These are phyloP conservation scores for Melanostigma gelatinosum DNA, from an alignment of 2,113 vertebrate species.

Conservation along the genomic window DNA sequence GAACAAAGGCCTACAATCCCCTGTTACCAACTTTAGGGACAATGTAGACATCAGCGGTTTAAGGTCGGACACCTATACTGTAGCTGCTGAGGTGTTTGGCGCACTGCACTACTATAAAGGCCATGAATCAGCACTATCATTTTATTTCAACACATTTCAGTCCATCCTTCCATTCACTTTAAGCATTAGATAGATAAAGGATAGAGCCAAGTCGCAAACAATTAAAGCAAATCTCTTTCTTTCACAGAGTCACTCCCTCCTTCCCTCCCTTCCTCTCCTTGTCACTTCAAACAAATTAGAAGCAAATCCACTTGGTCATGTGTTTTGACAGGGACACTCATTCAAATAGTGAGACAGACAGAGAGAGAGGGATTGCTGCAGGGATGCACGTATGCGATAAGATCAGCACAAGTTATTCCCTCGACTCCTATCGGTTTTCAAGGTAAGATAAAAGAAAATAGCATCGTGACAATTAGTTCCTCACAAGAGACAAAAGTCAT, in stretches of 20 bases:
- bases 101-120: neutral
- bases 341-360: constrained; percentile 73
- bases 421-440: constrained; percentile 22
- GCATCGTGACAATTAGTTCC: neutral
- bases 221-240: constrained; percentile 61
- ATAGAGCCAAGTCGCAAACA: constrained; percentile 21
- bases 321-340: constrained; percentile 75
- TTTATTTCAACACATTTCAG: constrained; percentile 9
- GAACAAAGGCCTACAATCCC: constrained; percentile 56
- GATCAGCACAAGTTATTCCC: constrained; percentile 30
- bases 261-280: constrained; percentile 62
- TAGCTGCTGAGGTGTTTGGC: constrained; percentile 13
- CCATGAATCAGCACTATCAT: constrained; percentile 1
- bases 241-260: constrained; percentile 56
- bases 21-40: constrained; percentile 34
- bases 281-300: constrained; percentile 84
- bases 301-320: constrained; percentile 81
- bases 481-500: neutral
- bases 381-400: constrained; percentile 34
- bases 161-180: constrained; percentile 8
- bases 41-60: constrained; percentile 13
- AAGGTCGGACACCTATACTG: constrained; percentile 16
- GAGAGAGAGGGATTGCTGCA: constrained; percentile 56
- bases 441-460: constrained; percentile 73
- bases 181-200: constrained; percentile 3